phyloP scores from a whole-genome alignment of 2,113 vertebrate genomes.

The Mesembrinibis cayennensis region DNA sequence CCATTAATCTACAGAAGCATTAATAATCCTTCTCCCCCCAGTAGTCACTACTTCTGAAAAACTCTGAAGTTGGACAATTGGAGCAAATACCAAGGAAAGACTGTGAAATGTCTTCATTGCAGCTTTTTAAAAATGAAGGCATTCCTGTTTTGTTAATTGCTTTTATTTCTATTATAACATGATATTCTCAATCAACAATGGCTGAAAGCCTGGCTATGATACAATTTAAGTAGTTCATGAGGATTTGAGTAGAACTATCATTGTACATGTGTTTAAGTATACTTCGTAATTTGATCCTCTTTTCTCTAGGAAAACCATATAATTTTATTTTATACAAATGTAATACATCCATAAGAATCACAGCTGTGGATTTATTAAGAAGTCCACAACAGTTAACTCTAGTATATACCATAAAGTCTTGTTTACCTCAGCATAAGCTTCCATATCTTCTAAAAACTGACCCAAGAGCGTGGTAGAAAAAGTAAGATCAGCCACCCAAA shows the following conservation, averaged over 20 bases:
- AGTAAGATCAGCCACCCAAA: conserved; percentile 97
- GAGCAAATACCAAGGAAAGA: background rate
- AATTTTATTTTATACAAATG: background rate
- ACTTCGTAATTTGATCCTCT: background rate
- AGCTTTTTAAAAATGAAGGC: background rate
- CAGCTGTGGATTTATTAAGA: background rate
- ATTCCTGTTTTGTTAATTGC: background rate
- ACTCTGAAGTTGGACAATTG: background rate
- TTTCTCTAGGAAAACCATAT: background rate
- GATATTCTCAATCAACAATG: background rate
- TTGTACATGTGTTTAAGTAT: background rate
- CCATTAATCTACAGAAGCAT: background rate
- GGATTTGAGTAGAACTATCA: background rate
- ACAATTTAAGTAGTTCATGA: background rate
- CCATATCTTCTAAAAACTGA: conserved; percentile 99
- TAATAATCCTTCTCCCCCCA: background rate
- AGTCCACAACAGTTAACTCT: background rate
- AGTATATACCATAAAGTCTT: background rate
- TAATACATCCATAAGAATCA: background rate
- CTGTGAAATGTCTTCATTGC: background rate
- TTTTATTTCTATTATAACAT: background rate
- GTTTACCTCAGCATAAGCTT: conserved; percentile 95
- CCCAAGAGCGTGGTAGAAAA: conserved; percentile 97
- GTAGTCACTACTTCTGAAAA: background rate
- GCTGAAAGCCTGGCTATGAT: background rate